These are phyloP conservation scores for Isurus oxyrinchus DNA, from an alignment of 2,113 vertebrate species.

Conservation along the genomic window DNA sequence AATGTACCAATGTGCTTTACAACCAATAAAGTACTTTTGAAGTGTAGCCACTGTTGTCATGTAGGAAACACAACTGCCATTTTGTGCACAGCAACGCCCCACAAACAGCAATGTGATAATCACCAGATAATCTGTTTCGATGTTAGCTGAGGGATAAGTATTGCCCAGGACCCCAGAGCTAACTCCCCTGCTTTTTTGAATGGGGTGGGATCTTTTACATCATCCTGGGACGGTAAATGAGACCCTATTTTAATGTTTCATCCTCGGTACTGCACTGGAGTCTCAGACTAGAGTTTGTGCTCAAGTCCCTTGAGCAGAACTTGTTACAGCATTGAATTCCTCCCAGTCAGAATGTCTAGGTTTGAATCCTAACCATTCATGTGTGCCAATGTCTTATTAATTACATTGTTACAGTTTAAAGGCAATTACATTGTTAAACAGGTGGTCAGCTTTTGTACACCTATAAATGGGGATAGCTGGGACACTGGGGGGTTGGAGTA, in stretches of 20 bases:
- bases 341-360: background rate
- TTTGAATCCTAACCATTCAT: background rate
- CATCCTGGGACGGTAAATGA: background rate
- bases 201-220: background rate
- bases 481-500: background rate
- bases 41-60: background rate
- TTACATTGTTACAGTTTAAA: too few relatives aligned
- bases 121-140: background rate
- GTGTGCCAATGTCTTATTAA: too few relatives aligned
- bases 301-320: background rate
- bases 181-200: background rate
- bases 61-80: background rate
- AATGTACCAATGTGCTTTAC: background rate
- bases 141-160: background rate
- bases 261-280: too few relatives aligned
- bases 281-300: background rate
- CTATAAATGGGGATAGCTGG: too few relatives aligned
- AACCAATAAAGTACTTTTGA: background rate
- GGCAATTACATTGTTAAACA: too few relatives aligned
- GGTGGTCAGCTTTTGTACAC: too few relatives aligned
- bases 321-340: background rate
- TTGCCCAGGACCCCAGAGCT: background rate
- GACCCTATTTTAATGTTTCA: background rate
- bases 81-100: background rate
- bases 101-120: too few relatives aligned